These are phyloP conservation scores for Alcis repandata DNA, from an alignment of 2,888 invertebrate species.

Conservation along the genomic window DNA sequence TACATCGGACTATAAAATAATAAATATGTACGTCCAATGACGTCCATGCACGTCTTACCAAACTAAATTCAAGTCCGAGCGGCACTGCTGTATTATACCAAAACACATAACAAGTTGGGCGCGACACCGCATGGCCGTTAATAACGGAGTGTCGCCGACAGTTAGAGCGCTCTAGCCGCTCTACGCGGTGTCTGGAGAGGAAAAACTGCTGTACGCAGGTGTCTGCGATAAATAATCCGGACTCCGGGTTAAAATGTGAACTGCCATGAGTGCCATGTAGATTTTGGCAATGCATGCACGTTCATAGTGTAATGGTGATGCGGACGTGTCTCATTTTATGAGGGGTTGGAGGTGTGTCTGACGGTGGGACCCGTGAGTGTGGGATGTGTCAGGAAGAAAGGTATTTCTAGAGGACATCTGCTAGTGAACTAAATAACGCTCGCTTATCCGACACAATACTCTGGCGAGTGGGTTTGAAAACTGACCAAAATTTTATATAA, in stretches of 20 bases:
- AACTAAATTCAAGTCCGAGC: constrained; percentile 20
- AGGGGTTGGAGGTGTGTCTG: background rate
- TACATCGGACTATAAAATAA: background rate
- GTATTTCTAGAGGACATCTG: too few species aligned
- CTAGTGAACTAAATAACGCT: too few species aligned
- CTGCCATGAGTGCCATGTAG: constrained; percentile 29
- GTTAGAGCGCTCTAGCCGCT: constrained; percentile 54
- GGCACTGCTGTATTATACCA: constrained; percentile 24
- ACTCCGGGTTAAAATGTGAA: constrained; percentile 34
- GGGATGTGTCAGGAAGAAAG: background rate
- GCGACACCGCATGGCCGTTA: constrained; percentile 59
- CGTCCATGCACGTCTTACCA: background rate
- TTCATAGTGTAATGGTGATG: constrained; percentile 23
- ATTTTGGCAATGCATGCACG: constrained; percentile 34
- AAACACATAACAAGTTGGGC: constrained; percentile 44
- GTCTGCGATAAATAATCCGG: constrained; percentile 63
- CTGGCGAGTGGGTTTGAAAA: too few species aligned
- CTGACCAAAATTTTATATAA: too few species aligned
- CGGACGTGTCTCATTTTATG: constrained; percentile 21
- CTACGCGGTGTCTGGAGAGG: constrained; percentile 54
- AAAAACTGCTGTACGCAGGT: constrained; percentile 69
- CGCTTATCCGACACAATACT: too few species aligned
- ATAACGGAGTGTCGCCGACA: constrained; percentile 69
- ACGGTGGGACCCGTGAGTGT: background rate
- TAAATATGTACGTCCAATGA: too few species aligned